phyloP scores from a whole-genome alignment of 1,140 invertebrate species.

The Drosophila ananassae region DNA sequence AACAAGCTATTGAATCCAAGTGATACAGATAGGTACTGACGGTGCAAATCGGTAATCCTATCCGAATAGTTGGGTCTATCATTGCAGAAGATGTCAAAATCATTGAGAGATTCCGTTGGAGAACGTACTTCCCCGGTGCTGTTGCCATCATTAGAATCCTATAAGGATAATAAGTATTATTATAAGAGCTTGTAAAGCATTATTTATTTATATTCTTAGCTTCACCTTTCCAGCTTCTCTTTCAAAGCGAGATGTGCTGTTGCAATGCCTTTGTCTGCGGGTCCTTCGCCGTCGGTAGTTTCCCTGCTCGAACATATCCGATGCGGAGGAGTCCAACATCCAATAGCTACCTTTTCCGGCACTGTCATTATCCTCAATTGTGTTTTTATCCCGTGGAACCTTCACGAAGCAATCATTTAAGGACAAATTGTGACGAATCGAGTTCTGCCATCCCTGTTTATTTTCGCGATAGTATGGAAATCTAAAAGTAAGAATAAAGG shows the following conservation, averaged over 20 bases:
- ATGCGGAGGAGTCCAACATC: constrained; percentile 93
- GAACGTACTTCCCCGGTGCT: constrained; percentile 36
- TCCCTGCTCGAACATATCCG: constrained; percentile 96
- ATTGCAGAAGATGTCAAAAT: constrained; percentile 72
- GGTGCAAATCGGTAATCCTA: constrained; percentile 79
- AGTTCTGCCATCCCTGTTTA: constrained; percentile 94
- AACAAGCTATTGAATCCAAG: constrained; percentile 79
- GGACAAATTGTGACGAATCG: constrained; percentile 94
- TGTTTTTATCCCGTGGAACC: constrained; percentile 90
- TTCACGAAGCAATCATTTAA: constrained; percentile 98
- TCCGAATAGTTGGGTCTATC: constrained; percentile 76
- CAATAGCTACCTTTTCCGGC: constrained; percentile 92
- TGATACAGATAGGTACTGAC: constrained; percentile 78
- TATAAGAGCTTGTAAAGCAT: not conserved
- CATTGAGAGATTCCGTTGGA: constrained; percentile 41
- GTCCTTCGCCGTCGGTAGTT: constrained; percentile 90
- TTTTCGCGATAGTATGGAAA: constrained; percentile 92
- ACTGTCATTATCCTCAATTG: constrained; percentile 87
- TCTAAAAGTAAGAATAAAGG: constrained; percentile 65
- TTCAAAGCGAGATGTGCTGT: constrained; percentile 50
- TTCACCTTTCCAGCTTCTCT: constrained; percentile 45
- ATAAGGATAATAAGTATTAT: not conserved
- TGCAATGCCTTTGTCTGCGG: constrained; percentile 84
- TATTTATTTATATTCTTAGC: not conserved
- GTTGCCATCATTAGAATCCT: constrained; percentile 55